Percentiles rank a stretch among this genome's conserved stretches.
These are phyloP conservation scores for Zapus hudsonius DNA, from an alignment of 2,113 vertebrate genomes.

Conservation along the genomic window DNA sequence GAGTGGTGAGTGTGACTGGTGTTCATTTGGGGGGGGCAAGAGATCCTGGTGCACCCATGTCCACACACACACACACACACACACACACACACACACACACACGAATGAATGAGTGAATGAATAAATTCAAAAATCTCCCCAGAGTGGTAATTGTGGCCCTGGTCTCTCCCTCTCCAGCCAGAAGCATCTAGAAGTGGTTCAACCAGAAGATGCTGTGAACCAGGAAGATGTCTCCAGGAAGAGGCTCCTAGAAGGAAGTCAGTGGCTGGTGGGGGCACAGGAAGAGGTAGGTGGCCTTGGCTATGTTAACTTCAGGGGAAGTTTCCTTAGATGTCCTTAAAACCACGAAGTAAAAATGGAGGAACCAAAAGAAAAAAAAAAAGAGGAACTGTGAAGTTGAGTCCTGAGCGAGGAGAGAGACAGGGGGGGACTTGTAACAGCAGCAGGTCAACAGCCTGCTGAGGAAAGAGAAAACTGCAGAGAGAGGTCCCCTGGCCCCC, in stretches of 20 bases:
- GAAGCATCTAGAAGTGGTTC: conserved; percentile 71
- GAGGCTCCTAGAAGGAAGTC: conserved; percentile 62
- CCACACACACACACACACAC: no score
- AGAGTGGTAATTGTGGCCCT: conserved; percentile 62
- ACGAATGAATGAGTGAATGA: no score
- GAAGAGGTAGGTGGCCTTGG: conserved; percentile 62
- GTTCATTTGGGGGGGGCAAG: no score
- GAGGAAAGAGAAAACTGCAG: conserved; percentile 83
- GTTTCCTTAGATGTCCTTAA: conserved; percentile 17
- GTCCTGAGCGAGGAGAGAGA: conserved; percentile 79
- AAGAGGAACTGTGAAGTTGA: conserved; percentile 71
- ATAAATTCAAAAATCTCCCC: not conserved
- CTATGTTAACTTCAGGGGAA: not conserved
- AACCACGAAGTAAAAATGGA: conserved; percentile 56
- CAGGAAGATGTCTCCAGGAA: conserved; percentile 62
- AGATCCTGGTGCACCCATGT: no score
- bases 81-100: no score
- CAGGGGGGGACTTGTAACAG: conserved; percentile 78
- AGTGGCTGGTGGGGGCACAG: conserved; percentile 33
- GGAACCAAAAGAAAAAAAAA: conserved; percentile 14
- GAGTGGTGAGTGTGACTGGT: no score
- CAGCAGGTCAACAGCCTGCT: conserved; percentile 83
- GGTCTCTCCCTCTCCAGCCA: conserved; percentile 50
- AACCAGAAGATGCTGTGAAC: conserved; percentile 73
- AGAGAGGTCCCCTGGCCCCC: conserved; percentile 69